Evolutionary conservation across 1,140 invertebrate species (phyloP).

Genomic region (Akabosia matsudoensis): DNA sequence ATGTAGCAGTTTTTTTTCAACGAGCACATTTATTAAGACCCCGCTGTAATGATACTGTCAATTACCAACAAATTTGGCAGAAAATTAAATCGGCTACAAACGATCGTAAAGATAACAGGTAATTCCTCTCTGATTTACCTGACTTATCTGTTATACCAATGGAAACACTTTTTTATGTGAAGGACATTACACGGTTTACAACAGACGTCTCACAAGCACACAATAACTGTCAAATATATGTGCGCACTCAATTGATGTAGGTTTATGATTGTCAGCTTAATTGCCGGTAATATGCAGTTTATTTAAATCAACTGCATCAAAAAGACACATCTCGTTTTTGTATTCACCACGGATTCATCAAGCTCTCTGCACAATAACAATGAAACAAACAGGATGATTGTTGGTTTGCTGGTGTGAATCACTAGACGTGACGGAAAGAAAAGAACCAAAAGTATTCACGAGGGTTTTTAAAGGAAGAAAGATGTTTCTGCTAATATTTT

Average conservation of each 20-base stretch:
- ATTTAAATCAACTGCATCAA: neutral
- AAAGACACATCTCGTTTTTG: neutral
- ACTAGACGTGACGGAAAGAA: slow-evolving; percentile 10
- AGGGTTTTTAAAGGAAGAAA: neutral
- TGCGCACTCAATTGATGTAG: neutral
- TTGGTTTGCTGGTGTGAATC: slow-evolving; percentile 6
- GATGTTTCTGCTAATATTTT: neutral
- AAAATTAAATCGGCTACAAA: no score
- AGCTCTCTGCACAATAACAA: neutral
- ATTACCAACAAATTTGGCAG: no score
- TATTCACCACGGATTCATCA: neutral
- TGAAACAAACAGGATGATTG: slow-evolving; percentile 6
- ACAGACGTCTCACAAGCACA: no score
- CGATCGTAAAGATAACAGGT: no score
- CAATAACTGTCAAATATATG: neutral
- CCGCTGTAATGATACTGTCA: no score
- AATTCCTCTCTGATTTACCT: no score
- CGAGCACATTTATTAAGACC: neutral
- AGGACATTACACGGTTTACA: no score
- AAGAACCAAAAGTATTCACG: no score
- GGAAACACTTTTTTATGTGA: no score
- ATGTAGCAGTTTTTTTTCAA: neutral
- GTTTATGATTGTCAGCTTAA: neutral
- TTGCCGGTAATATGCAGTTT: neutral
- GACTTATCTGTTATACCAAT: no score